These are phyloP conservation scores for Isaurus tuberculatus DNA, from an alignment of 92 coral and sea anemone genomes.

Conservation along the genomic window DNA sequence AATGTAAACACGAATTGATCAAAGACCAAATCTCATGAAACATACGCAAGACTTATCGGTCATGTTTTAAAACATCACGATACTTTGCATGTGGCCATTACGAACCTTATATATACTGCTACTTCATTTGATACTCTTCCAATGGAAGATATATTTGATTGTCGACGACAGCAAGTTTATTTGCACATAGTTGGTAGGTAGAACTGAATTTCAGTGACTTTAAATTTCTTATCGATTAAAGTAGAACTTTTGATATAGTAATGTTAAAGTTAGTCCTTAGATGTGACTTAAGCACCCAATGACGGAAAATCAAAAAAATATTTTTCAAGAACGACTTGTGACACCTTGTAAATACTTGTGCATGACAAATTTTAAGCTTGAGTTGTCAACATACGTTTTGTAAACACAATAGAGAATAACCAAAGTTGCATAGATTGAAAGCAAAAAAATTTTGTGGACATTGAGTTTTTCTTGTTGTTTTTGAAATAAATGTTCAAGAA, in stretches of 20 bases:
- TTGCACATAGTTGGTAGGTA: conserved; percentile 15
- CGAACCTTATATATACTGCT: conserved; percentile 2
- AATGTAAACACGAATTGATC: conserved; percentile 14
- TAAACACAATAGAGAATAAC: conserved; percentile 20
- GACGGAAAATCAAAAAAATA: conserved; percentile 23
- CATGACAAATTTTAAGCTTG: conserved; percentile 40
- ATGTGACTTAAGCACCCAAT: neutral
- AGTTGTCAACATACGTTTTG: conserved; percentile 41
- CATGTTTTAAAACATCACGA: conserved; percentile 21
- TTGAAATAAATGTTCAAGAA: conserved; percentile 27
- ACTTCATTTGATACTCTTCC: conserved; percentile 40
- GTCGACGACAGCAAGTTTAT: conserved; percentile 30
- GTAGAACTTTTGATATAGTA: neutral
- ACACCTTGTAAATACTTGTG: conserved; percentile 42
- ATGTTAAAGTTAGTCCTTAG: neutral
- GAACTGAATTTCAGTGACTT: conserved; percentile 13
- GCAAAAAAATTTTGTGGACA: neutral
- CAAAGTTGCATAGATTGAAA: conserved; percentile 7
- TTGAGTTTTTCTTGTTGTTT: neutral
- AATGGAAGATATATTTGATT: conserved; percentile 51
- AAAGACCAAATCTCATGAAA: conserved; percentile 1
- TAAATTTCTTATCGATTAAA: neutral
- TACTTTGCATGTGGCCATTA: conserved; percentile 46
- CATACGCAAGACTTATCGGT: neutral
- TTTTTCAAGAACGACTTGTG: conserved; percentile 28